Evolutionary conservation across 2,797 vertebrate species (phyloP).

Genomic region (Sebastolobus alascanus): DNA sequence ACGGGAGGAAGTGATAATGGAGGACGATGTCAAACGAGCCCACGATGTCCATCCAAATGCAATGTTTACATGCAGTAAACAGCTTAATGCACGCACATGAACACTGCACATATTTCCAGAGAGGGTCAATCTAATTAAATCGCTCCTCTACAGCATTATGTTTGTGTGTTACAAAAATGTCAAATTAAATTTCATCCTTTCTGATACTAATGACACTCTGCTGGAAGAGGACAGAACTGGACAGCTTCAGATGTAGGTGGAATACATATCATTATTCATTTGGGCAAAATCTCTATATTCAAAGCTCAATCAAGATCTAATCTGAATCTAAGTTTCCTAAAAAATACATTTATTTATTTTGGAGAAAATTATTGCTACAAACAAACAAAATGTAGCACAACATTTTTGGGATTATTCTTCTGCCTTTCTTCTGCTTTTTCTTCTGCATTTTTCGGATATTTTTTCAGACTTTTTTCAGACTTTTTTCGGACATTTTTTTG

Average conservation of each 20-base stretch:
- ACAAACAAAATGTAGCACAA: too few relatives aligned
- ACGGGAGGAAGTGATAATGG: constrained; percentile 12
- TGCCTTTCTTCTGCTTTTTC: too few relatives aligned
- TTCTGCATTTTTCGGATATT: too few relatives aligned
- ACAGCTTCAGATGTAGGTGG: constrained; percentile 4
- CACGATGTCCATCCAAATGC: neutral
- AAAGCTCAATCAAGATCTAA: too few relatives aligned
- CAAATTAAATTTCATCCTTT: constrained; percentile 42
- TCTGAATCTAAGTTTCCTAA: too few relatives aligned
- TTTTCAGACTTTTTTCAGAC: too few relatives aligned
- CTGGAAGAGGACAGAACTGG: neutral
- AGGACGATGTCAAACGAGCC: constrained; percentile 15
- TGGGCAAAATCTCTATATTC: neutral
- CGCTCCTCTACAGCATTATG: constrained; percentile 34
- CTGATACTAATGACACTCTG: constrained; percentile 34
- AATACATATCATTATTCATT: too few relatives aligned
- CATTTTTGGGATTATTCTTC: too few relatives aligned
- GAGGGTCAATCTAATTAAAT: constrained; percentile 36
- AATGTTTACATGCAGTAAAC: neutral
- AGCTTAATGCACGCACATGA: neutral
- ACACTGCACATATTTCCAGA: constrained; percentile 10
- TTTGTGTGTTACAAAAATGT: constrained; percentile 37
- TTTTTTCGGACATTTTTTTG: too few relatives aligned
- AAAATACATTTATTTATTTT: too few relatives aligned
- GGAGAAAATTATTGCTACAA: too few relatives aligned